These are phyloP conservation scores for Paradisaea rubra DNA, from an alignment of 2,113 vertebrate species.

Conservation along the genomic window DNA sequence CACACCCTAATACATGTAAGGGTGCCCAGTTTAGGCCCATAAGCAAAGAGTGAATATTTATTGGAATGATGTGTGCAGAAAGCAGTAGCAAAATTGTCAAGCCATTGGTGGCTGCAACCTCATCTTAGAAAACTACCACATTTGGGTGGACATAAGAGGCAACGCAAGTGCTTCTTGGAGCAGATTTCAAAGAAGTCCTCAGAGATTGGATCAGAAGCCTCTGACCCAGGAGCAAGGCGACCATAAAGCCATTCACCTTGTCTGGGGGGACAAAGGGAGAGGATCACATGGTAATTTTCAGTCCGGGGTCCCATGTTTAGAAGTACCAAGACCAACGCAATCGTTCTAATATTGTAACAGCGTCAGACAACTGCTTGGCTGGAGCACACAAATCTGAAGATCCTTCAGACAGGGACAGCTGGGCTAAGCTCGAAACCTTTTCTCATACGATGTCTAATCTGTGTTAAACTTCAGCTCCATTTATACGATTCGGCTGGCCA, in stretches of 20 bases:
- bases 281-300: not conserved
- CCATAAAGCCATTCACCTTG: not conserved
- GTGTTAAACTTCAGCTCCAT: slow-evolving; percentile 16
- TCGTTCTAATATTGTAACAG: slow-evolving; percentile 49
- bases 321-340: not conserved
- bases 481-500: not conserved
- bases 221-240: rapidly evolving
- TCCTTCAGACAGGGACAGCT: slow-evolving; percentile 44
- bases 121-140: not conserved
- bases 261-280: not conserved
- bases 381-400: slow-evolving; percentile 29
- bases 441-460: slow-evolving; percentile 22
- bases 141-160: not conserved
- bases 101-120: not conserved
- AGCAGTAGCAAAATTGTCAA: not conserved
- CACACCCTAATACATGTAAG: not conserved
- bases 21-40: not conserved
- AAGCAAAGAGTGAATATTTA: not conserved
- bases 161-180: not conserved
- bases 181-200: not conserved
- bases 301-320: not conserved
- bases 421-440: not conserved
- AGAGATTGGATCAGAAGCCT: not conserved
- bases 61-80: not conserved
- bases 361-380: slow-evolving; percentile 57